Evolutionary conservation across 2,888 invertebrate species (phyloP).

Genomic region (Drepana falcataria): DNA sequence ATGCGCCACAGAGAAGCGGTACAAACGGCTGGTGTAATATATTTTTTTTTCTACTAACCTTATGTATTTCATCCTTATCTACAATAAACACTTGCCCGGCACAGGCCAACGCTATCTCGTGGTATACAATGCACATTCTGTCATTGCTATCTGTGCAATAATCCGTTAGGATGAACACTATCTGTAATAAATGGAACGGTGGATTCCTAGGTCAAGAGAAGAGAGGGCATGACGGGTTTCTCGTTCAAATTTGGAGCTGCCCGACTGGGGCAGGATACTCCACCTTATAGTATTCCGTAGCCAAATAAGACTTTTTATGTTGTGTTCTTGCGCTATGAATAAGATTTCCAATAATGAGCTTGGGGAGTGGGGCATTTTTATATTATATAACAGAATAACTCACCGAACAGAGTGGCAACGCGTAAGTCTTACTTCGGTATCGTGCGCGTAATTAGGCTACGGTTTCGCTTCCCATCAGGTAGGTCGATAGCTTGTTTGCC

Average conservation of each 20-base stretch:
- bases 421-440: too few species aligned
- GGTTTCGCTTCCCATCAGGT: too few species aligned
- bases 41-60: neutral
- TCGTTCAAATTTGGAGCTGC: neutral
- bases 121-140: neutral
- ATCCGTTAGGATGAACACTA: slow-evolving; percentile 16
- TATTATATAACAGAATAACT: too few species aligned
- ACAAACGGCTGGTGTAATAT: too few species aligned
- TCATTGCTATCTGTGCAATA: slow-evolving; percentile 1
- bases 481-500: too few species aligned
- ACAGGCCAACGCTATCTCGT: slow-evolving; percentile 6
- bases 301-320: neutral
- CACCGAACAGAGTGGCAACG: too few species aligned
- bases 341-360: neutral
- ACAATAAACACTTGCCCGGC: slow-evolving; percentile 11
- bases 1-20: too few species aligned
- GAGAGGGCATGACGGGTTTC: too few species aligned
- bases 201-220: too few species aligned
- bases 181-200: slow-evolving; percentile 3
- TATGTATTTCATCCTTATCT: slow-evolving; percentile 1
- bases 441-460: too few species aligned
- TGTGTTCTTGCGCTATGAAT: neutral
- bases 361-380: too few species aligned
- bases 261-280: neutral
- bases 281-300: neutral